Evolutionary conservation across 2,113 vertebrate species (phyloP).

Genomic region (Rhodinocichla rosea): DNA sequence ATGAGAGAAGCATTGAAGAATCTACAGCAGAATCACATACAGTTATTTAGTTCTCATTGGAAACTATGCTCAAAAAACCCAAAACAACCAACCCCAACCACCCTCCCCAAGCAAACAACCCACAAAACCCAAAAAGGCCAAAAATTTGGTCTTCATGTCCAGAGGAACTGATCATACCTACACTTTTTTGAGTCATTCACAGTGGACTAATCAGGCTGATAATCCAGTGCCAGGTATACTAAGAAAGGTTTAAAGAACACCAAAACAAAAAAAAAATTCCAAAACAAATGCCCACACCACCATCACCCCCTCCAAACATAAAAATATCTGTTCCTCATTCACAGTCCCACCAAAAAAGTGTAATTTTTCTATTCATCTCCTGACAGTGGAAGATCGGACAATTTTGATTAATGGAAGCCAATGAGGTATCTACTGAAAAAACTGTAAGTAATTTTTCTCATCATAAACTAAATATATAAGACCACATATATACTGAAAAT

Average conservation of each 20-base stretch:
- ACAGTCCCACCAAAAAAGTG: background rate
- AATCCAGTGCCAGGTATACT: background rate
- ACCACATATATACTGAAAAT: background rate
- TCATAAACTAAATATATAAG: background rate
- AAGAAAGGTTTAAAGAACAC: background rate
- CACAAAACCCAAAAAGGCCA: background rate
- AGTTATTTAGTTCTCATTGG: background rate
- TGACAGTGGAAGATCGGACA: background rate
- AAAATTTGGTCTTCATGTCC: background rate
- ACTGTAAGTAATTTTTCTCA: background rate
- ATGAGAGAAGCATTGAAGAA: background rate
- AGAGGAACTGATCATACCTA: background rate
- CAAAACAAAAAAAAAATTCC: background rate
- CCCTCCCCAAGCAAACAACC: background rate
- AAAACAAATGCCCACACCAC: background rate
- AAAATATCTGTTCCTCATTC: background rate
- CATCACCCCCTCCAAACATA: background rate
- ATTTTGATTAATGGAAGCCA: background rate
- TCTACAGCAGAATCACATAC: background rate
- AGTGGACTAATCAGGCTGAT: background rate
- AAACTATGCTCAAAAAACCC: background rate
- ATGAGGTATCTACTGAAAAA: background rate
- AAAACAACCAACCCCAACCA: background rate
- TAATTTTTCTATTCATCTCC: background rate
- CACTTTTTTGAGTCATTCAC: background rate